A percentile compares a stretch with the other conserved stretches of the same genome.
Conservation (phyloP, 1,140 invertebrate species). For the Phymorhynchus buccinoides region DNA sequence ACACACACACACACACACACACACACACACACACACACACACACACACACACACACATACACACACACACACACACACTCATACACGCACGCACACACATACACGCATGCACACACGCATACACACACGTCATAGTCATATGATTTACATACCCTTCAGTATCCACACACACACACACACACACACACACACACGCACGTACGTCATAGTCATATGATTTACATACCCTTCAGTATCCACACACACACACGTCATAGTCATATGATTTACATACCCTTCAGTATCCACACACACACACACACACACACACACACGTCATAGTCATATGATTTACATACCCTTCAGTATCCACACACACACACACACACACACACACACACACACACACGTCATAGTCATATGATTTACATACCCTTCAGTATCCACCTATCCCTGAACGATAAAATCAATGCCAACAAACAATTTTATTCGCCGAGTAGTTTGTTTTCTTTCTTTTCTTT, state of each 20-base stretch:
- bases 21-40: background rate
- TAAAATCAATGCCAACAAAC: no score
- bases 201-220: no score
- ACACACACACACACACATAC: background rate
- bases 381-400: no score
- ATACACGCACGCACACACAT: background rate
- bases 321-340: background rate
- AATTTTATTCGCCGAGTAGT: no score
- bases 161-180: background rate
- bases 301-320: background rate
- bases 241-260: no score
- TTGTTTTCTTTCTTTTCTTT: no score
- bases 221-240: no score
- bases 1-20: background rate
- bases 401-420: no score
- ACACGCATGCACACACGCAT: background rate
- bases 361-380: background rate
- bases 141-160: background rate
- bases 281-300: background rate
- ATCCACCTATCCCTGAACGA: no score
- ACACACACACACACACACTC: slow-evolving; percentile 1
- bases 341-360: background rate
- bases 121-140: background rate
- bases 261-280: no score
- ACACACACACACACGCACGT: no score